phyloP scores from a whole-genome alignment of 2,113 vertebrate genomes.

The Plestiodon gilberti region DNA sequence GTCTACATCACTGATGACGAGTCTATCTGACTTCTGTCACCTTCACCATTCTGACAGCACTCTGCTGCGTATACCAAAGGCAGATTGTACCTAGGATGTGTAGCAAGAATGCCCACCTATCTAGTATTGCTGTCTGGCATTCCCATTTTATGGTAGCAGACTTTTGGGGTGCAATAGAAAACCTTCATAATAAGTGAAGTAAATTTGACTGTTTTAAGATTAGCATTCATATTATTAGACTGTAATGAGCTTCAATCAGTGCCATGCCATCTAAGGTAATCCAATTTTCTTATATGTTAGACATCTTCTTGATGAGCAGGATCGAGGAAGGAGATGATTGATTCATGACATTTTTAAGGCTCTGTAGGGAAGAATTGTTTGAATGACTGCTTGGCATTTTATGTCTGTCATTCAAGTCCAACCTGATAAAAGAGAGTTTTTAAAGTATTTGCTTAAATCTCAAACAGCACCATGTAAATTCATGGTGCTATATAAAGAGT shows the following conservation, averaged over 20 bases:
- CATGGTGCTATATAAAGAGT: neutral
- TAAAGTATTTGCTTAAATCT: constrained; percentile 25
- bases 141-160: constrained; percentile 62
- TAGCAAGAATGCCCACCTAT: too few species aligned
- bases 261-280: constrained; percentile 71
- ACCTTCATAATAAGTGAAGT: constrained; percentile 61
- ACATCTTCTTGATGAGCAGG: constrained; percentile 61
- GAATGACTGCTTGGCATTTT: constrained; percentile 72
- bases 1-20: too few species aligned
- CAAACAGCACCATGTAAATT: constrained; percentile 21
- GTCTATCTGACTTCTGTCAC: too few species aligned
- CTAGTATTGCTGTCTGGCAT: constrained; percentile 41
- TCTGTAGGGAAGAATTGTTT: constrained; percentile 68
- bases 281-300: constrained; percentile 72
- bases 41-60: too few species aligned
- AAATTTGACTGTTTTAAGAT: constrained; percentile 70
- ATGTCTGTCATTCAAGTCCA: constrained; percentile 55
- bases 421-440: constrained; percentile 55
- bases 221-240: constrained; percentile 75
- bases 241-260: constrained; percentile 74
- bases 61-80: too few species aligned
- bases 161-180: constrained; percentile 63
- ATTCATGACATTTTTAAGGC: constrained; percentile 70
- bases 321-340: constrained; percentile 67
- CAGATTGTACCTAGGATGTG: too few species aligned